Base-by-base conservation (phyloP, 1,140 invertebrate species). In the Brachionus koreanus region DNA sequence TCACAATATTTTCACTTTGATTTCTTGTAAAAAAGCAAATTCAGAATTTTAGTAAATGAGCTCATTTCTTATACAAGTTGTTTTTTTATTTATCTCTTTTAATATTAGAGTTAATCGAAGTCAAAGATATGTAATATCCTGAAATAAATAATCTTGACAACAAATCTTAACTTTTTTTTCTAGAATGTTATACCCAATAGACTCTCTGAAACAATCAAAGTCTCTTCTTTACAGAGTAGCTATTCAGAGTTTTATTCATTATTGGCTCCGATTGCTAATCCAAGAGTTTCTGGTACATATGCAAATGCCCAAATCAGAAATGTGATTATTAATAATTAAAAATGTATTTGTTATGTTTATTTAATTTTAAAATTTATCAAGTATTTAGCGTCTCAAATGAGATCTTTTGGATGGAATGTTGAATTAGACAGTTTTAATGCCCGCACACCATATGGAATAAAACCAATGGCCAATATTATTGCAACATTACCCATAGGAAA, bases 391-490 rank as follows among this genome's bases (percentile, higher is more conserved):
- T 57, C 35, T 4, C n/a, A 79, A 61, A 79, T 79, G 76, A 57
- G 35, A 79, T 61, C 13, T 29, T 79, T 35, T 42, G 76, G 76
- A 61, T 82, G 79, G 61, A 65, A 33, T 4, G 79, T 82, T 9
- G 43, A 82, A 10, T 49, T 72, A n/a, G 79, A 82, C 49, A 57
- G 16, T 13, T 82, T 82, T 39, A 43, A 35, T 67, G 25, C 57
- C 5, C 13, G 3, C 16, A 82, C 79, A 35, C 79, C 79, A 52
- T 67, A 67, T 25, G 82, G 82, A 9, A 12, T n/a, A 13, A 69
- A 72, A 42, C 12, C 23, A 12, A 69, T 82, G 37, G 33, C 82
- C 35, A 74, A 82, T 42, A 37, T 82, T 23, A 82, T 82, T 23
- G 82, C 67, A 2, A 82, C 65, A 19, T 65, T 39, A 43, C 25